Conservation (phyloP, 2,113 vertebrate species). For the Gasterosteus nipponicus region DNA sequence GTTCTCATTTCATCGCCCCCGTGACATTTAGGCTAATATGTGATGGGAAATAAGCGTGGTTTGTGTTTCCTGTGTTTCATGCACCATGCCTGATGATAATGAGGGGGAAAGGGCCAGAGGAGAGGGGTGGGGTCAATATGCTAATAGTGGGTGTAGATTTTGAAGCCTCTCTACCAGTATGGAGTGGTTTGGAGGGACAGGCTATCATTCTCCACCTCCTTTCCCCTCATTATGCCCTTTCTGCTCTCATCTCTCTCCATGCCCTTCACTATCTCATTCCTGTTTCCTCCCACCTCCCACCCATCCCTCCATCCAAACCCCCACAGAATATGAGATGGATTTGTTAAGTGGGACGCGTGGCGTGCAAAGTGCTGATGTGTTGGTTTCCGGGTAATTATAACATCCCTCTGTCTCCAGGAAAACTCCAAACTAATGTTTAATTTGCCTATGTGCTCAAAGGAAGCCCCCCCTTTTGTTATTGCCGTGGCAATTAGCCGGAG, state of each 20-base stretch:
- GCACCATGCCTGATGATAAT: conserved; percentile 59
- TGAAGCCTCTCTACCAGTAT: conserved; percentile 57
- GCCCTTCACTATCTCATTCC: conserved; percentile 57
- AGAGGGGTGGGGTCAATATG: conserved; percentile 73
- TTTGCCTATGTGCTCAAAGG: conserved; percentile 79
- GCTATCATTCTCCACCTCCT: conserved; percentile 60
- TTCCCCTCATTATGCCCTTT: conserved; percentile 66
- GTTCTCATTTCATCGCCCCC: conserved; percentile 36
- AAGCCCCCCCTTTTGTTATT: conserved; percentile 80
- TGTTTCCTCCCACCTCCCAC: conserved; percentile 2
- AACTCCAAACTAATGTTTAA: conserved; percentile 81
- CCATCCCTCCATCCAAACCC: conserved; percentile 19
- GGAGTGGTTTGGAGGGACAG: conserved; percentile 49
- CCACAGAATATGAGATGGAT: conserved; percentile 70
- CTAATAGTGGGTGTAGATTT: conserved; percentile 73
- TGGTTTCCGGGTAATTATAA: conserved; percentile 82
- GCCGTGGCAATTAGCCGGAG: conserved; percentile 80
- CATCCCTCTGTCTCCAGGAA: conserved; percentile 78
- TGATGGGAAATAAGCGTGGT: conserved; percentile 51
- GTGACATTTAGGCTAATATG: conserved; percentile 60
- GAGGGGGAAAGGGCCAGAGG: conserved; percentile 47
- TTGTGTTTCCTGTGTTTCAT: conserved; percentile 43
- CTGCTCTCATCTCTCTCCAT: conserved; percentile 51
- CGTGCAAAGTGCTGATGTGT: conserved; percentile 79
- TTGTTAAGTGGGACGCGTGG: conserved; percentile 74